Conservation (phyloP, 2,113 vertebrate species). For the Procapra przewalskii region DNA sequence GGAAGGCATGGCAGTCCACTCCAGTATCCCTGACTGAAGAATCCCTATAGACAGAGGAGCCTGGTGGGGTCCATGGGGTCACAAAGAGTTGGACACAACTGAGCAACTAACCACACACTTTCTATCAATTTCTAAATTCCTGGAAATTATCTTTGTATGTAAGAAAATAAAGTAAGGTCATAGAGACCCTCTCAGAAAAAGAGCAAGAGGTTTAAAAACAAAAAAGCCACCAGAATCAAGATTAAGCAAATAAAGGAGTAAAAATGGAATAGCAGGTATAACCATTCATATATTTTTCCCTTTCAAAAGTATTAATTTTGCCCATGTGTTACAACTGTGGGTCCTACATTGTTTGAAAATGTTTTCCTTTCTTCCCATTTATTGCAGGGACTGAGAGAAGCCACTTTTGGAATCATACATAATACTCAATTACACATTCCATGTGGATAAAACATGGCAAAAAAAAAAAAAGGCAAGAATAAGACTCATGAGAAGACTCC, state of each 20-base stretch:
- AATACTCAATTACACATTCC: not conserved
- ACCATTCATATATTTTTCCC: not conserved
- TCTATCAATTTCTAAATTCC: not conserved
- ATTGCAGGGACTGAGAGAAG: not conserved
- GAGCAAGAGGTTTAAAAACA: not conserved
- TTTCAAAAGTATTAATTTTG: not conserved
- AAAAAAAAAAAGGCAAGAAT: not conserved
- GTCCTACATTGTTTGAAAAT: not conserved
- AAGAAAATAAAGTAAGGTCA: not conserved
- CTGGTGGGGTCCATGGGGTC: not conserved
- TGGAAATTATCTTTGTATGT: not conserved
- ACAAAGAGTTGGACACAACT: not conserved
- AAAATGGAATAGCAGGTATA: not conserved
- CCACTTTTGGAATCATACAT: not conserved
- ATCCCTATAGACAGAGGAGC: not conserved
- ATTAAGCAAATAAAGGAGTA: not conserved
- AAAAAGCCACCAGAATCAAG: not conserved
- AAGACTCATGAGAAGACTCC: not conserved
- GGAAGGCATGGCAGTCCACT: not conserved
- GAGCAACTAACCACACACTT: not conserved
- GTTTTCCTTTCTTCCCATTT: not conserved
- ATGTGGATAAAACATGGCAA: not conserved
- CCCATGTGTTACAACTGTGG: not conserved
- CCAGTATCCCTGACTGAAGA: not conserved
- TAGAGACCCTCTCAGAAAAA: constrained; percentile 1